These are phyloP conservation scores for Dasypolia templi DNA, from an alignment of 2,888 invertebrate species.

Conservation along the genomic window DNA sequence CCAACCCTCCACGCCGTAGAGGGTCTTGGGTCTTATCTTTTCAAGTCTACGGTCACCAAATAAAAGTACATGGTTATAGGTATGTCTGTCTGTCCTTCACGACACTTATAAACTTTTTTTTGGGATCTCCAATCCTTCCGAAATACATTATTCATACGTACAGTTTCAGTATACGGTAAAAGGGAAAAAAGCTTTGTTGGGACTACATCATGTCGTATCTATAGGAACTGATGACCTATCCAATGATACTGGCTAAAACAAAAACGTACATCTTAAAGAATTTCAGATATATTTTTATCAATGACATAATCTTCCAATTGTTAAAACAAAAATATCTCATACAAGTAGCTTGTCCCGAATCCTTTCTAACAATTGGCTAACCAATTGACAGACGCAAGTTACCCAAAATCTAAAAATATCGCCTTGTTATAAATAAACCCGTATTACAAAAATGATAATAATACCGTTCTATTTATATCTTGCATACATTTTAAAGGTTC, in stretches of 20 bases:
- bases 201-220: conserved; percentile 19
- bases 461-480: conserved; percentile 27
- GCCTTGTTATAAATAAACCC: conserved; percentile 40
- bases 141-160: conserved; percentile 64
- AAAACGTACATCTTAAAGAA: conserved; percentile 2
- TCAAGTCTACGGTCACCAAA: neutral
- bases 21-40: neutral
- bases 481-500: conserved; percentile 30
- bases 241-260: conserved; percentile 9
- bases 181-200: conserved; percentile 33
- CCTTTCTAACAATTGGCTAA: conserved; percentile 28
- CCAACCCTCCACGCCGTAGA: neutral
- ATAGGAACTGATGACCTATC: conserved; percentile 24
- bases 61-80: conserved; percentile 7
- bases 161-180: conserved; percentile 41
- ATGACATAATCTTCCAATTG: conserved; percentile 12
- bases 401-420: conserved; percentile 43
- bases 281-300: conserved; percentile 9
- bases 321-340: conserved; percentile 26
- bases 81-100: conserved; percentile 35
- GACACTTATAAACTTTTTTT: conserved; percentile 54
- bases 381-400: conserved; percentile 11
- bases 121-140: conserved; percentile 50
- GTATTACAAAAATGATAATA: conserved; percentile 14
- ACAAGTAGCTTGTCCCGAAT: neutral